Percentiles rank a stretch among this genome's conserved stretches.
These are phyloP conservation scores for Mohoua ochrocephala DNA, from an alignment of 2,113 vertebrate genomes.

Conservation along the genomic window DNA sequence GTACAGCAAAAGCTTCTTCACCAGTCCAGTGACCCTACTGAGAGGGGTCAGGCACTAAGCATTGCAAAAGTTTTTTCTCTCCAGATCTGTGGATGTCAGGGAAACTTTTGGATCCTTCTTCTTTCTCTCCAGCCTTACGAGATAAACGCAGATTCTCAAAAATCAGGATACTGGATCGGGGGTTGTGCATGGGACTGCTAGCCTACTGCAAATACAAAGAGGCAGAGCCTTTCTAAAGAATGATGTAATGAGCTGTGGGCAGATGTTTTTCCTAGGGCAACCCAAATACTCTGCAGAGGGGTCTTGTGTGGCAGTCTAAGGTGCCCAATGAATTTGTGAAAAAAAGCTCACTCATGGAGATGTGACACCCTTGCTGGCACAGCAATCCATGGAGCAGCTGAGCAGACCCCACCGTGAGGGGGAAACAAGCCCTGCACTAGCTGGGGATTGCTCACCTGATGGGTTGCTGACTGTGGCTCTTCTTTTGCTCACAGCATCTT, in stretches of 20 bases:
- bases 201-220: neutral
- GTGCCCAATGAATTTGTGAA: neutral
- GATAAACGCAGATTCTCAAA: neutral
- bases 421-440: rapidly evolving
- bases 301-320: neutral
- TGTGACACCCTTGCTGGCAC: neutral
- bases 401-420: rapidly evolving
- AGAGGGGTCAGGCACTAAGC: neutral
- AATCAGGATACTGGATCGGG: neutral
- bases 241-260: rapidly evolving
- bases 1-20: neutral
- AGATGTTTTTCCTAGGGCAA: neutral
- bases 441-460: neutral
- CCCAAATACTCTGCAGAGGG: neutral
- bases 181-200: neutral
- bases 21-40: neutral
- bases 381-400: neutral
- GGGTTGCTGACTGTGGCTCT: neutral
- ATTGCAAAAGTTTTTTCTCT: neutral
- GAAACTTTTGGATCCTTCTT: neutral
- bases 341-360: neutral
- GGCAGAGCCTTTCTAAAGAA: neutral
- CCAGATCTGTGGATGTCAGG: neutral
- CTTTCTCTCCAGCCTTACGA: neutral
- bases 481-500: neutral